Base-by-base conservation (phyloP, 2,113 vertebrate species). In the Bettongia penicillata region DNA sequence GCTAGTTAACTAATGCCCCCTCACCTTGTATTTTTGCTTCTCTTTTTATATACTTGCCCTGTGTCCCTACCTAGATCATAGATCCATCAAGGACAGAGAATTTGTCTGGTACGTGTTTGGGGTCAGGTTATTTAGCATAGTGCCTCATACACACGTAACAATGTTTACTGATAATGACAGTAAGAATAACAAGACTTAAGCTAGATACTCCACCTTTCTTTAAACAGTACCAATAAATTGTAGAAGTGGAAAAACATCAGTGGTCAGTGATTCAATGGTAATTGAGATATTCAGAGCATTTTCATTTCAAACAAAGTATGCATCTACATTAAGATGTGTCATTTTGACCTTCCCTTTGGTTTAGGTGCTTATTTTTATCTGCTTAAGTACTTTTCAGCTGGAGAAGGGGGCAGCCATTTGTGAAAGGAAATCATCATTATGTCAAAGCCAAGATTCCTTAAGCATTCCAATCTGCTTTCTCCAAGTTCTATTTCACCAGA, bases 381-480 rank as follows among this genome's bases (percentile, higher is more conserved):
- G n/a, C 68, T 43, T 84, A 14, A 84, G 19, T 43, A 43, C 68
- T 84, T 84, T n/a, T 84, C 31, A 16, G 43, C n/a, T 43, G 11
- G 37, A 77, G 37, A 77, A 43, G 68, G 68, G 68, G 4, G 68
- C 16, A 77, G 14, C 5, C 37, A 43, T 77, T 77, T 77, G 1
- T 24, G 28, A 91, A 91, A 93, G 12, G 23, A 94, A 51, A 43
- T 48, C 43, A 26, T 91, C 93, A 6, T 52, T 95, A 96, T 91
- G 43, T 43, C 53, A 50, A 7, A 68, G 37, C 23, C n/a, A 43
- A 52, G 22, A 28, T 37, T 51, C 77, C 51, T 97, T 92, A 77
- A 51, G 26, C 9, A 24, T 93, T 61, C 37, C 49, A 50, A 48
- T 96, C 26, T 89, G 51, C 51, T 84, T 84, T 92, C 26, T 68